Base-by-base conservation (phyloP, 2,797 vertebrate genomes). In the Ptychadena robeensis region DNA sequence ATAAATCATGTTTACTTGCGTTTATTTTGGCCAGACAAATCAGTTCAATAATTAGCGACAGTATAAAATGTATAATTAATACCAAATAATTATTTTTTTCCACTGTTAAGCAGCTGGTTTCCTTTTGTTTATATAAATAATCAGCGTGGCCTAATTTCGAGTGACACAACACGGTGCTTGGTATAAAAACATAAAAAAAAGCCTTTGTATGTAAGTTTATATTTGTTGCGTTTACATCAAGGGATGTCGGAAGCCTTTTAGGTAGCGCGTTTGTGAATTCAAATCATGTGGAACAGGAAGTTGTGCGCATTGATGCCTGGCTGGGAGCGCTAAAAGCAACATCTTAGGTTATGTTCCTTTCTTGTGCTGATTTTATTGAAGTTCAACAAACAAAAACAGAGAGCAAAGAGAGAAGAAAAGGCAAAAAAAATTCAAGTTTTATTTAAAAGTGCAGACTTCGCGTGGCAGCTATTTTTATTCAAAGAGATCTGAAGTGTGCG, bases 161-260 rank as follows among this genome's bases (percentile, higher is more conserved):
- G 28, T 48, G 38, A 72, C 65, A 35, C 79, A 37, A 53, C 40
- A 9, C 57, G 53, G 30, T 37, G 31, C 65, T 66, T 25, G 9
- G 44, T 64, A 37, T 37, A 63, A 37, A 37, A 18, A 75, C 8
- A 38, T 9, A 4, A 66, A 66, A 53, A 15, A 27, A 61, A 27
- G 5, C 34, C 69, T 72, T 73, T n/a, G n/a, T 73, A 30, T 22
- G 18, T 73, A 34, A 61, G 64, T 82, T 27, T 75, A 69, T 82
- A 75, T 82, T 75, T 82, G 80, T 67, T 67, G 71, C 65, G 32
- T 67, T 75, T 32, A 81, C 61, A 67, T 82, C 64, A 82, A 82
- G 72, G 80, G 72, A 40, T 63, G 73, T 74, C 63, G 53, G 37
- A 74, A 67, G 48, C 44, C 64, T 82, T 82, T 74, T 27, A 82